phyloP scores from a whole-genome alignment of 2,797 vertebrate species.

The Manis crassicaudata region DNA sequence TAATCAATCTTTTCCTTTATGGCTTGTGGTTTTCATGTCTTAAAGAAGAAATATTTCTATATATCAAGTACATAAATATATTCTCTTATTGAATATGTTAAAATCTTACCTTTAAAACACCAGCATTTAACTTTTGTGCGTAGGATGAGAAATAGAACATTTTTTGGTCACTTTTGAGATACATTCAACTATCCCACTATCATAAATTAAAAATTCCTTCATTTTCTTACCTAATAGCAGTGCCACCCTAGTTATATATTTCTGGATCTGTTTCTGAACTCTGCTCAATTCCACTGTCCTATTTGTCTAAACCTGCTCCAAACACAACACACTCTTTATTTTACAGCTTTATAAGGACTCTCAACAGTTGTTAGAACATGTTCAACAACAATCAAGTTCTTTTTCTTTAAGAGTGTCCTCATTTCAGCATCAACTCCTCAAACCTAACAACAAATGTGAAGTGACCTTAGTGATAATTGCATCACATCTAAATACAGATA shows the following conservation, averaged over 20 bases:
- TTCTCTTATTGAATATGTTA: background rate
- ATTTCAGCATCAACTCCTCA: background rate
- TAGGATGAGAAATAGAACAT: background rate
- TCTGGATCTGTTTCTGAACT: background rate
- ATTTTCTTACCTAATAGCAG: background rate
- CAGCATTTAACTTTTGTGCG: background rate
- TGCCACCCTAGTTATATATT: background rate
- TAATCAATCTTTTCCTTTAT: background rate
- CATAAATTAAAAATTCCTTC: background rate
- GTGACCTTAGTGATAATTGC: background rate
- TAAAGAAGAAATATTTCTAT: background rate
- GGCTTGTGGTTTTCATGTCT: background rate
- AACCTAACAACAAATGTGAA: background rate
- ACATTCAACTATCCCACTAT: background rate
- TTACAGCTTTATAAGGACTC: background rate
- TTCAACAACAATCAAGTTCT: background rate
- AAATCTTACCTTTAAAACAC: constrained; percentile 12
- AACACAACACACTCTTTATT: background rate
- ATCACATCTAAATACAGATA: background rate
- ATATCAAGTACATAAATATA: background rate
- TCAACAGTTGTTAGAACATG: background rate
- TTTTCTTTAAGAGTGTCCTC: background rate
- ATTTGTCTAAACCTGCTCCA: background rate
- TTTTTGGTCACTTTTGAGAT: background rate
- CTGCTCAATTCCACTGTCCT: background rate